Evolutionary conservation across 2,888 invertebrate genomes (phyloP), one percentile per base, ranked within the genome.

Genomic region (Siphlonurus alternatus): DNA sequence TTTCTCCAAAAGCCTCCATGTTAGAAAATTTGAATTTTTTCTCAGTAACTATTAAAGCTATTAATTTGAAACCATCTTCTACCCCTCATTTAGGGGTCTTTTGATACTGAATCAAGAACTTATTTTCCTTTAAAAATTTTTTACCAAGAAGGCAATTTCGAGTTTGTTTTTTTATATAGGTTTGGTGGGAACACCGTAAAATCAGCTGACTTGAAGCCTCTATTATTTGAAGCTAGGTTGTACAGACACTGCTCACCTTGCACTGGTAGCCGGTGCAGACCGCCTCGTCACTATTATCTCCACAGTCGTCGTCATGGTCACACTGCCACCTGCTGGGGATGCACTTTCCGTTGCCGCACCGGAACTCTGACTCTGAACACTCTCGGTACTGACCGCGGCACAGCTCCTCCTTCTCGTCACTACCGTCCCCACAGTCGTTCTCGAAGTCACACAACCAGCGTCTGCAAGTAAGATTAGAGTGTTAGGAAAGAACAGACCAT

Each of bases 371-470:
- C 74, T 96, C 95, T 0, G 94, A 95, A 72, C 96, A 97, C 64
- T 90, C 87, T 22, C 97, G 80, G 74, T 93, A 95, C 65, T 80
- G 81, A 63, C 87, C 86, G 59, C 69, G 69, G 75, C 96, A 97
- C 38, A 89, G 78, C 0, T 83, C 77, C 69, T 90, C 89, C 1
- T 83, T 78, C 75, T 95, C 94, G 73, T 99, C 98, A 63, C 89
- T 89, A 59, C 90, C 89, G 74, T 98, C 98, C 0, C 93, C 91
- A 71, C 98, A 98, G 74, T 98, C 97, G 71, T 96, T 93, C 25
- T 96, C 93, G 75, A 93, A 95, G 73, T 98, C 97, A 73, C 97
- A 98, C 70, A 88, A 82, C 95, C 95, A 96, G 72, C 93, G 89
- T 70, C 74, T 72, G 66, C 5, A 64, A 63, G 23, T 63, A 60